A percentile compares a stretch with the other conserved stretches of the same genome.
Conservation (phyloP, 1,140 invertebrate genomes). For the Macrotrachela quadricornifera region DNA sequence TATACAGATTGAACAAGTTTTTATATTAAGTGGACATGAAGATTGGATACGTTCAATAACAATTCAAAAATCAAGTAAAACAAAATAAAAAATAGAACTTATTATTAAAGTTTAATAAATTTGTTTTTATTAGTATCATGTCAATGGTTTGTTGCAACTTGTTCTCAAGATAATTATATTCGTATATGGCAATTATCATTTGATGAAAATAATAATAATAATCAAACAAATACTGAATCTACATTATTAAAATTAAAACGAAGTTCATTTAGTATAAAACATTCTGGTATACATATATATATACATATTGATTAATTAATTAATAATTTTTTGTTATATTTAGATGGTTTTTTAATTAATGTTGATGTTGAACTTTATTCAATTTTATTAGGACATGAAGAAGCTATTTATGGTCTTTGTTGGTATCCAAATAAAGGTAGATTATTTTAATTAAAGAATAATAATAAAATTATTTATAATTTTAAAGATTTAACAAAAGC, state of each 20-base stretch:
- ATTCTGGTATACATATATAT: constrained; percentile 14
- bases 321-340: too few relatives aligned
- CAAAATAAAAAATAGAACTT: constrained; percentile 9
- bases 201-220: constrained; percentile 4
- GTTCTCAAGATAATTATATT: constrained; percentile 64
- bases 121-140: constrained; percentile 18
- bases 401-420: neutral
- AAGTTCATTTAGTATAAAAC: constrained; percentile 22
- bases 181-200: constrained; percentile 53
- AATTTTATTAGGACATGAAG: constrained; percentile 16
- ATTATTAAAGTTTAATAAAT: constrained; percentile 16
- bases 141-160: constrained; percentile 51
- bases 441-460: neutral
- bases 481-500: neutral
- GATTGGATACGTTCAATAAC: constrained; percentile 65
- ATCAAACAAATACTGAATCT: constrained; percentile 5
- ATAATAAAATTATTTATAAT: neutral
- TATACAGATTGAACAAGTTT: constrained; percentile 28
- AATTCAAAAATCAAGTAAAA: constrained; percentile 36
- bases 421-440: neutral
- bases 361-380: constrained; percentile 42
- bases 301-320: too few relatives aligned
- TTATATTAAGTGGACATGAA: constrained; percentile 46
- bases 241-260: constrained; percentile 9
- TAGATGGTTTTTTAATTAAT: constrained; percentile 11